Evolutionary conservation across 35 echinoderm and acorn worm genomes (phyloP), one percentile per base, ranked within the genome.

Genomic region (Strongylocentrotus purpuratus): DNA sequence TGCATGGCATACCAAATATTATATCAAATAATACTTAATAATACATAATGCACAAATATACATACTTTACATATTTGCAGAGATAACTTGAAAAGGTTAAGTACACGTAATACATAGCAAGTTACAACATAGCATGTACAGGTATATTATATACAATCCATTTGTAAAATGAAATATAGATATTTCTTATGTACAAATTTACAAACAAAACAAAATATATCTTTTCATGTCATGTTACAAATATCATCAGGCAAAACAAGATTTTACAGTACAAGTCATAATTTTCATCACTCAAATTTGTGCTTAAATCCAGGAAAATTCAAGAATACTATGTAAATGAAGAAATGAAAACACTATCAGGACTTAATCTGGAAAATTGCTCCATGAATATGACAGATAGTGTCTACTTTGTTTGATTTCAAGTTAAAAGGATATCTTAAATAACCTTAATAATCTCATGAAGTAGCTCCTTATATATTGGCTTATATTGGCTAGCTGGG

Each of bases 111-210:
- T 14, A 78, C 65, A 28, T n/a, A 78, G 7, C 5, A 78, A 78
- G 28, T 28, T 28, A n/a, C 25, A 4, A 28, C 4, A 22, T 78
- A n/a, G 3, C 28, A 78, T 78, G 28, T 78, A 78, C 25, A 78
- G 4, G 65, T 78, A 78, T 78, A 78, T 78, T 78, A 78, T 78
- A 78, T 78, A n/a, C 65, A 78, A 78, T 78, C 65, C 65, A 78
- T 78, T 78, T 4, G 65, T 78, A 78, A 78, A 78, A 78, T 78
- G 65, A 78, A 78, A 78, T 78, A 78, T 22, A 78, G 65, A 28
- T 28, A 25, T 28, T 78, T 78, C 65, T 78, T 78, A 78, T 78
- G 5, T 78, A 78, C 65, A 78, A 22, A 78, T 78, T 78, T 78
- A 78, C 65, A 78, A 78, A 18, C 50, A n/a, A 78, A 78, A 28